These are phyloP conservation scores for Indicator maculatus DNA, from an alignment of 2,113 vertebrate genomes.

Conservation along the genomic window DNA sequence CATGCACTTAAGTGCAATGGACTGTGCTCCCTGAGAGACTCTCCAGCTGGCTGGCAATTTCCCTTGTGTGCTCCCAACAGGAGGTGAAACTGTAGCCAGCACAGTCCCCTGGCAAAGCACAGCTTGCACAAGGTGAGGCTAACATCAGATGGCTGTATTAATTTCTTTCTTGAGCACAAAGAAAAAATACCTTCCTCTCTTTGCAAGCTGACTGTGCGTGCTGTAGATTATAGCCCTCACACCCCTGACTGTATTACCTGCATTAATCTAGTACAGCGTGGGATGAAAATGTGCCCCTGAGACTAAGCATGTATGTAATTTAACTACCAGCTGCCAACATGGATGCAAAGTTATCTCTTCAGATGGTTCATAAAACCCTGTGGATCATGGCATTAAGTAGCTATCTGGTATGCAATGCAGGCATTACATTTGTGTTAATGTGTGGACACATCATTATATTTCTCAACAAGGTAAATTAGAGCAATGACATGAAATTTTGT, in stretches of 20 bases:
- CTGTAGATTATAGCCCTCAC: slow-evolving; percentile 20
- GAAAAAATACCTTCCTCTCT: neutral
- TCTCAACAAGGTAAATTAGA: slow-evolving; percentile 59
- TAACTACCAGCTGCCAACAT: slow-evolving; percentile 37
- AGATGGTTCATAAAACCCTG: neutral
- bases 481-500: slow-evolving; percentile 34
- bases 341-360: slow-evolving; percentile 17
- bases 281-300: slow-evolving; percentile 36
- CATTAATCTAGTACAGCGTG: slow-evolving; percentile 40
- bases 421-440: slow-evolving; percentile 20
- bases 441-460: slow-evolving; percentile 34
- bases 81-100: neutral
- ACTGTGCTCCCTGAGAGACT: rapidly evolving
- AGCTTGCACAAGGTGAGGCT: neutral
- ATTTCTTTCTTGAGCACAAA: neutral
- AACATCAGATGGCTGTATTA: neutral
- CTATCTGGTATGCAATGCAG: neutral
- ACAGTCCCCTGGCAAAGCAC: neutral
- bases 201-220: neutral
- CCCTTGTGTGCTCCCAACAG: neutral
- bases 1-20: rapidly evolving
- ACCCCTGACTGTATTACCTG: slow-evolving; percentile 34
- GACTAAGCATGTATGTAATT: slow-evolving; percentile 42
- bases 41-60: neutral
- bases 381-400: slow-evolving; percentile 48